Conservation (phyloP, 35 echinoderm and acorn worm genomes). For the Patiria miniata region DNA sequence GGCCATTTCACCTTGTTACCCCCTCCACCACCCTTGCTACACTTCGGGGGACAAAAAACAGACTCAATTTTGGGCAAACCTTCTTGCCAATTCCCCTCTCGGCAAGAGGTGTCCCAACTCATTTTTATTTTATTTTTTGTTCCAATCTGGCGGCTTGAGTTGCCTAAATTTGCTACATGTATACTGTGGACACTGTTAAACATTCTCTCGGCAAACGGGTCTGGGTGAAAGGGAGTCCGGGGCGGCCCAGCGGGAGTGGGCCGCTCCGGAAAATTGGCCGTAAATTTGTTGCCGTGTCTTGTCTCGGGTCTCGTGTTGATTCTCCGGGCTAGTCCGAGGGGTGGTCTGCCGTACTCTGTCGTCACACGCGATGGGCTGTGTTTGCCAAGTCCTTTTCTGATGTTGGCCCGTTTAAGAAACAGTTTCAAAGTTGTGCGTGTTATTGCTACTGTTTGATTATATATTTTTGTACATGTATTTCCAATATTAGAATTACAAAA, state of each 20-base stretch:
- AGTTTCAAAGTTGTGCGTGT: too few species aligned
- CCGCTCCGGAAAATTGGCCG: background rate
- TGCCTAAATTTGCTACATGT: slow-evolving; percentile 1
- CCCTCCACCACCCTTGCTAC: background rate
- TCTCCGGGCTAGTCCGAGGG: background rate
- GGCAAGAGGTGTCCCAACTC: background rate
- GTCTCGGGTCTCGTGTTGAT: background rate
- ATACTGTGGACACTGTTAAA: slow-evolving; percentile 7
- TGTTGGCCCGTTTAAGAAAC: too few species aligned
- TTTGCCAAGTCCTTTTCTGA: too few species aligned
- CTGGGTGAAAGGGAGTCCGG: background rate
- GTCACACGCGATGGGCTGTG: slow-evolving; percentile 1
- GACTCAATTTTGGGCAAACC: background rate
- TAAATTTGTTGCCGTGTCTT: background rate
- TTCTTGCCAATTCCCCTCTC: background rate
- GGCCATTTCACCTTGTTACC: background rate
- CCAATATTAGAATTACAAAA: too few species aligned
- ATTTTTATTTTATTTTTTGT: background rate
- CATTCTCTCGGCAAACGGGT: background rate
- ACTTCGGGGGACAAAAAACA: background rate
- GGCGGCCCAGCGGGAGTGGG: background rate
- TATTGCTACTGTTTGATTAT: too few species aligned
- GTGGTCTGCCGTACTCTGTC: background rate
- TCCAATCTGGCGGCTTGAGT: background rate
- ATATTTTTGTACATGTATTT: too few species aligned